Evolutionary conservation across 2,797 vertebrate genomes (phyloP), one percentile per base, ranked within the genome.

Genomic region (Phrynocephalus vlangalii): DNA sequence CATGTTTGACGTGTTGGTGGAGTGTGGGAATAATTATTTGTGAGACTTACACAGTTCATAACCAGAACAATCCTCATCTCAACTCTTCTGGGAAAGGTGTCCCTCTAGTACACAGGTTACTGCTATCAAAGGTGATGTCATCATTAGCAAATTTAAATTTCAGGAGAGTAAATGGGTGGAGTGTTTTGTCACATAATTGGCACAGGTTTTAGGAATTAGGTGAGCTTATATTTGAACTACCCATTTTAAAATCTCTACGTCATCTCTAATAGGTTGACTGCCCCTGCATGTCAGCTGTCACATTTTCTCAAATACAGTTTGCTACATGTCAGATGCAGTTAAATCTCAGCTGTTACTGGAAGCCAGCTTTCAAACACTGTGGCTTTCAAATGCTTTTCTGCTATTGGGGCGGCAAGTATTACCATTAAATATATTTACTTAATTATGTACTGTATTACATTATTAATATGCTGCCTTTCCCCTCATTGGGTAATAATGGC

Each of bases 181-280:
- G 26, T 70, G 63, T 22, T 38, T 81, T 67, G 7, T 82, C 63
- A 52, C 73, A 82, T 33, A 82, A 38, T 67, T 76, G 79, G 70
- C 48, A 73, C 67, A 38, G 15, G 26, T 66, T 86, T 86, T 75
- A 75, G 52, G 48, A 30, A 52, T 18, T 70, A 30, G 50, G 10
- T 28, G 24, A 86, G 68, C 26, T 33, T 38, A 83, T 88, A 24
- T 88, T 28, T 71, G 66, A 83, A 79, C 38, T n/a, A 24, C 26
- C 73, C 82, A 79, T 79, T 88, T 50, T 71, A 78, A 83, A 87
- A 75, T 83, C 60, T 83, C 24, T 20, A 26, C 16, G 50, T 66
- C 81, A 77, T 56, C 72, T 9, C 5, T 70, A 70, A 71, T 68
- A 44, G 78, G 33, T 70, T 84, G 76, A 83, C 73, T 83, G 75